Base-by-base conservation (phyloP, 2,113 vertebrate species). In the Tauraco erythrolophus region DNA sequence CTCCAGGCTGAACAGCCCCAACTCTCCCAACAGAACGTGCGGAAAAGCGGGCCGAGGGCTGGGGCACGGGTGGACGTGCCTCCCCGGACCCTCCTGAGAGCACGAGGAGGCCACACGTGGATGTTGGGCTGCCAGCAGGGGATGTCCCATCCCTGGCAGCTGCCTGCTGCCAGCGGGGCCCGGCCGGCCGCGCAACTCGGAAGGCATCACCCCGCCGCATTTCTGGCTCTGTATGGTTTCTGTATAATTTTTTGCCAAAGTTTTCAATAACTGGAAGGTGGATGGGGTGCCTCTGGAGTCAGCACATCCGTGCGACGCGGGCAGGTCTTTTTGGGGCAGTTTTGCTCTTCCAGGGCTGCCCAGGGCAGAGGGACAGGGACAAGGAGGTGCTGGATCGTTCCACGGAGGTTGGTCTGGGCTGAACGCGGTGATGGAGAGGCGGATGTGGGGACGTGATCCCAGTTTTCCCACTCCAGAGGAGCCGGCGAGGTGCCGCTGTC, bases 361-460 rank as follows among this genome's bases (percentile, higher is more conserved):
- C 41, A 43, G 41, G 41, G 46, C 45, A 10, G 37, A 12, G 37
- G 39, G 22, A 23, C 8, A 2, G 39, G 15, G 66, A 8, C 39
- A 3, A 11, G 69, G 48, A 43, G 41, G 41, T 43, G 16, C 11
- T 3, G 45, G 30, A 3, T 6, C 2, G 39, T 4, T 31, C 15
- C 4, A 0, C 4, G 12, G 37, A 30, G 57, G 37, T 35, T 10
- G 25, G 6, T 24, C 21, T 11, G 37, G 53, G 41, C 22, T 10
- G 79, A 17, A 4, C 0, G 43, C 2, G 8, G 43, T 16, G 48
- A 21, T 13, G 25, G 56, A 6, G 37, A 15, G 15, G 21, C 13
- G 50, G 41, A 17, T 24, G 0, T 3, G 15, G 53, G 35, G 71
- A 7, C 1, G 2, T 2, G 51, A 35, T 43, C 30, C 30, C 7